These are phyloP conservation scores for Tachystola acroxantha DNA, from an alignment of 2,888 invertebrate genomes.

Conservation along the genomic window DNA sequence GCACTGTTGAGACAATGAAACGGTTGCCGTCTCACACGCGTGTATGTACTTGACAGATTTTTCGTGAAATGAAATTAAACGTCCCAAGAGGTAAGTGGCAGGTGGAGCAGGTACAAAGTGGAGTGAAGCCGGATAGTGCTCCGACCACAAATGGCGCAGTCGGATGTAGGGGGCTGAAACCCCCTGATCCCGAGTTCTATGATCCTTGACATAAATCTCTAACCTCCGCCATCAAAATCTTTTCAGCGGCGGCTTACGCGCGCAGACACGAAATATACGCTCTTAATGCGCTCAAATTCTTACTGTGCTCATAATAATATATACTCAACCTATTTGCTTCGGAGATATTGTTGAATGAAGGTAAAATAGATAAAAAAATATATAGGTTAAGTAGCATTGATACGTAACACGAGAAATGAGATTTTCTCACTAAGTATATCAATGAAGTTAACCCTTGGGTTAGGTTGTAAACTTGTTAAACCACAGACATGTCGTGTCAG, in stretches of 20 bases:
- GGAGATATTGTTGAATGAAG: neutral
- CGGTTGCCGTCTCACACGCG: neutral
- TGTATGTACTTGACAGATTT: slow-evolving; percentile 28
- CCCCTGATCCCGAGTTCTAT: slow-evolving; percentile 69
- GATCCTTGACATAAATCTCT: slow-evolving; percentile 78
- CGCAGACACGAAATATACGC: slow-evolving; percentile 62
- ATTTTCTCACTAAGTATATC: too few species aligned
- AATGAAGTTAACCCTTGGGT: too few species aligned
- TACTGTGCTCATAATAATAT: too few species aligned
- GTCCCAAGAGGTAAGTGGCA: slow-evolving; percentile 70
- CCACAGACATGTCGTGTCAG: neutral
- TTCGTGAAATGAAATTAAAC: slow-evolving; percentile 71
- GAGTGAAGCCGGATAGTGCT: slow-evolving; percentile 73
- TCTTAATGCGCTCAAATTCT: slow-evolving; percentile 58
- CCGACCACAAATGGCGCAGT: slow-evolving; percentile 74
- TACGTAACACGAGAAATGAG: too few species aligned
- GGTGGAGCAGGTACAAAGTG: slow-evolving; percentile 56
- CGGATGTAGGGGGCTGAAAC: slow-evolving; percentile 71
- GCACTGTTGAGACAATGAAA: too few species aligned
- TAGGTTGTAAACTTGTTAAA: too few species aligned
- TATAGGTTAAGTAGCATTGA: too few species aligned
- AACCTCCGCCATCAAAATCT: slow-evolving; percentile 74
- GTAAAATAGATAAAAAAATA: too few species aligned
- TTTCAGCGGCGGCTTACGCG: slow-evolving; percentile 70
- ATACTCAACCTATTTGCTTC: neutral